Base-by-base conservation (phyloP, 1,140 invertebrate species). In the Camponotus vicinus region DNA sequence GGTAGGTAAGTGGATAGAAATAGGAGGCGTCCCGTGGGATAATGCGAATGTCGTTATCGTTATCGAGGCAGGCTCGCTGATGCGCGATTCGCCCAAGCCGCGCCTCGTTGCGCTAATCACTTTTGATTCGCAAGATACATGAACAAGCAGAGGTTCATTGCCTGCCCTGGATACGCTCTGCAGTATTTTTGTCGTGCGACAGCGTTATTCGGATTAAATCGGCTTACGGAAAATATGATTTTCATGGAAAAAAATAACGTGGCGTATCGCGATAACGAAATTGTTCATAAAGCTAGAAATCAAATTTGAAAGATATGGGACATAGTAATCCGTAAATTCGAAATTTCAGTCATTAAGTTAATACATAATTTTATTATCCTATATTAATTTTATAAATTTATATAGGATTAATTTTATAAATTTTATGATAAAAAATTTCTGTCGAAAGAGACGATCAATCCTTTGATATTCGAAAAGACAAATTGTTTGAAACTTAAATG, bases 11-110 rank as follows among this genome's bases (percentile, higher is more conserved):
- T 52, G 49, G 15, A 15, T 52, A 52, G 49, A 52, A 52, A 52
- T 52, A 52, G 32, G 11, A 42, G 69, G 32, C 27, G 67, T 13
- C 49, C 52, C 73, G 86, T 85, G 86, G 88, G 73, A 85, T 86
- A 89, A 86, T 91, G 92, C 92, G 89, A 94, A 94, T 90, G 91
- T 93, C 91, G 90, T 94, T 92, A 93, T 92, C 86, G 87, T 90
- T 92, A 92, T 92, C 88, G 88, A 84, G 80, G 67, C 75, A 49
- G 85, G 76, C 69, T 90, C 80, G 79, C 89, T 64, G 55, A 86
- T 42, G 9, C 37, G 27, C 59, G 61, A 59, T 57, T 57, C 13
- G 59, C 40, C 11, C 49, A 57, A 15, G 75, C 70, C 52, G 15
- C 63, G 87, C 69, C 89, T 86, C 77, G 67, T 83, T 55, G 66